These are phyloP conservation scores for Drosophila putrida DNA, from an alignment of 2,888 invertebrate genomes.

Conservation along the genomic window DNA sequence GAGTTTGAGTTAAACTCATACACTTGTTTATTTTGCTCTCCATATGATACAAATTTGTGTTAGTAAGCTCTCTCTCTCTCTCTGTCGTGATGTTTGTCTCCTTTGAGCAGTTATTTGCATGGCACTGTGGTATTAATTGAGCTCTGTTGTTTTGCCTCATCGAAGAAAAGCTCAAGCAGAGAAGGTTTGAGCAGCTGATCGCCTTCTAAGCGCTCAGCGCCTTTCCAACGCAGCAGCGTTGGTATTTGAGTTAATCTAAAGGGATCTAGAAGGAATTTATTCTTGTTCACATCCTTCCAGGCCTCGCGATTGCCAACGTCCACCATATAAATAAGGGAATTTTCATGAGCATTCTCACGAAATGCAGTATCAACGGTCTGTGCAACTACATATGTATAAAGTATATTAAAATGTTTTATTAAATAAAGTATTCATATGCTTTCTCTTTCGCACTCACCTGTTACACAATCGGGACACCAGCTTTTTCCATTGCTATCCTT, in stretches of 20 bases:
- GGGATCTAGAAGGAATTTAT: constrained; percentile 90
- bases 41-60: background rate
- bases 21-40: constrained; percentile 25
- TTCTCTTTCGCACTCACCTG: constrained; percentile 86
- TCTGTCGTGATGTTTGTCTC: background rate
- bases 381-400: constrained; percentile 41
- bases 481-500: constrained; percentile 88
- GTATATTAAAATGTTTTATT: background rate
- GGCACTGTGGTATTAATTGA: constrained; percentile 16
- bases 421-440: background rate
- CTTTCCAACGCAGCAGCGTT: constrained; percentile 85
- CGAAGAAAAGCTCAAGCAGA: constrained; percentile 91
- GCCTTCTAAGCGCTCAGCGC: constrained; percentile 91
- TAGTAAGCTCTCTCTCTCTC: constrained; percentile 4
- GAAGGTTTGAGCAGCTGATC: constrained; percentile 90
- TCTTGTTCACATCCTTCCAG: constrained; percentile 92
- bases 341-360: constrained; percentile 86
- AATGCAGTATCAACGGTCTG: constrained; percentile 90
- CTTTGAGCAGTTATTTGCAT: constrained; percentile 25
- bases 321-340: constrained; percentile 89
- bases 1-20: constrained; percentile 19
- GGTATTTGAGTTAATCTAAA: constrained; percentile 91
- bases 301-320: constrained; percentile 90
- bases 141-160: constrained; percentile 84
- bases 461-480: constrained; percentile 95